phyloP scores from a whole-genome alignment of 92 coral and sea anemone genomes.

The Hydrozoanthus gracilis region DNA sequence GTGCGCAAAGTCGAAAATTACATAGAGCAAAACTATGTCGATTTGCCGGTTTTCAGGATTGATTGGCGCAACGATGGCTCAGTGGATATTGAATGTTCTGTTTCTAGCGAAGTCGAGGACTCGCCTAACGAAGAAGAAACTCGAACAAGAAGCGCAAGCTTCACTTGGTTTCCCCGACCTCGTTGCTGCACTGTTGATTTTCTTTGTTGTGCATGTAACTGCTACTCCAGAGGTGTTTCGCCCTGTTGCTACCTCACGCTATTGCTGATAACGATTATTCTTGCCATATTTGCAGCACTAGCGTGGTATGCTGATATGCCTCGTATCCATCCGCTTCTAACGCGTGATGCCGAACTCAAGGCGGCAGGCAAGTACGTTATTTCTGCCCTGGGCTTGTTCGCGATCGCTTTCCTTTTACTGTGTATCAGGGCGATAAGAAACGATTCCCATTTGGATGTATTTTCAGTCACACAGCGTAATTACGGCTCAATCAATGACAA shows the following conservation, averaged over 20 bases:
- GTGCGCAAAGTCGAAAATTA: conserved; percentile 60
- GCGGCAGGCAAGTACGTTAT: conserved; percentile 58
- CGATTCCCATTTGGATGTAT: background rate
- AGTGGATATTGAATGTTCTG: conserved; percentile 20
- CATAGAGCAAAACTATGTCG: conserved; percentile 55
- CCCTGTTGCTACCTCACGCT: conserved; percentile 40
- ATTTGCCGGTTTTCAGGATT: conserved; percentile 31
- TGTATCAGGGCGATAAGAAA: conserved; percentile 10
- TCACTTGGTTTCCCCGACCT: background rate
- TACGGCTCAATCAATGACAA: conserved; percentile 6
- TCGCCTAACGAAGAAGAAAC: background rate
- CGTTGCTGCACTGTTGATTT: conserved; percentile 19
- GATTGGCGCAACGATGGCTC: background rate
- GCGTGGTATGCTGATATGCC: conserved; percentile 65
- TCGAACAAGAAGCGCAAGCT: background rate
- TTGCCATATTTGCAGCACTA: conserved; percentile 43
- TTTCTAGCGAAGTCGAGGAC: conserved; percentile 36
- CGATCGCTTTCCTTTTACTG: conserved; percentile 9
- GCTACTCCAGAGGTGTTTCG: conserved; percentile 55
- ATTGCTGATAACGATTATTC: background rate
- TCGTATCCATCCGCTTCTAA: background rate
- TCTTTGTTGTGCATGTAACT: conserved; percentile 60
- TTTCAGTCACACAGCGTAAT: background rate
- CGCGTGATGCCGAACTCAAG: conserved; percentile 18
- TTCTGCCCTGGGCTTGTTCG: background rate